Base-by-base conservation (phyloP, 2,888 invertebrate species). In the Selenia dentaria region DNA sequence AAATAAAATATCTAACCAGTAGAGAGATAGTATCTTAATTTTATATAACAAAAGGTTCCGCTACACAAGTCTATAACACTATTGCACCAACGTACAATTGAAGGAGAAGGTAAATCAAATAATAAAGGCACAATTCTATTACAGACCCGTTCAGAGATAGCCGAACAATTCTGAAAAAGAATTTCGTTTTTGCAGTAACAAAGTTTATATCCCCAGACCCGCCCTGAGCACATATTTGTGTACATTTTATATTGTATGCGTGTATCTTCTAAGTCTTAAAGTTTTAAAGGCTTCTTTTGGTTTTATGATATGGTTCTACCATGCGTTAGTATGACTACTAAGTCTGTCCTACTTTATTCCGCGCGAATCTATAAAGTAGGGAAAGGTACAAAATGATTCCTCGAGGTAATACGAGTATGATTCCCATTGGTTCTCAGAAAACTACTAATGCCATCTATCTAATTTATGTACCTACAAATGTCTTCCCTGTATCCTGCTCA, bases 71-170 rank as follows among this genome's bases (percentile, higher is more conserved):
- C 70, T 75, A 74, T 77, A 77, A 74, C 78, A 74, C 79, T 78
- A 80, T 83, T 79, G 76, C 76, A 74, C 56, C 64, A 70, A 74
- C 67, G 80, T 82, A 82, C 83, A 84, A 83, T 79, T 74, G 73
- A 75, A 76, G 74, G 77, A 78, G 65, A 73, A 79, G 65, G 74
- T 57, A 87, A 87, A 87, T 86, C 85, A 81, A 86, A 86, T 88
- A 86, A 87, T 79, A 87, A 79, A 79, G 81, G 86, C 79, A 48
- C 83, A 85, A 88, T 87, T 80, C 67, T 69, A 78, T 88, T 85
- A 88, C 75, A 57, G 73, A 66, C 70, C 76, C 61, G 74, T 76
- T 74, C 77, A 73, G 70, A 77, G 79, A 78, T 79, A 76, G 73
- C 67, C 70, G 71, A 74, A 76, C 69, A 78, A 77, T 76, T 76